Evolutionary conservation across 2,797 vertebrate genomes (phyloP), one percentile per base, ranked within the genome.

Genomic region (Pogoniulus pusillus): DNA sequence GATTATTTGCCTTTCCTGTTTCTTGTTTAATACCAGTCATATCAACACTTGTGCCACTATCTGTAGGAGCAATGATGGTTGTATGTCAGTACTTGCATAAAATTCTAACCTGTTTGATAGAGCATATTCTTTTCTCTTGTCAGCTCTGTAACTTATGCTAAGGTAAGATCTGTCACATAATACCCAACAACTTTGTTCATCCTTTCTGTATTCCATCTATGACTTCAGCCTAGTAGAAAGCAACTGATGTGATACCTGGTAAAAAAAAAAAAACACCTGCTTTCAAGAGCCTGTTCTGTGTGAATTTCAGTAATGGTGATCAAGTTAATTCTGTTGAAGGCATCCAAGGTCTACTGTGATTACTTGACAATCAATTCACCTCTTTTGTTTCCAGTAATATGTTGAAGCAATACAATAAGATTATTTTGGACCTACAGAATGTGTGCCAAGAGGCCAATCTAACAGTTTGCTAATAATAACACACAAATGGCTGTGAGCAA

Each of bases 381-480:
- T 90, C 73, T 93, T 87, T 74, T 85, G 64, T 84, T 84, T 85
- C n/a, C 85, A 79, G 12, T 47, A 49, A 83, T 90, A 90, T 82
- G 32, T 73, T 92, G 68, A 84, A 94, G 41, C 63, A 75, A 57
- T 88, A 47, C 69, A 93, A 11, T 76, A 57, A 80, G 64, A 78
- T 87, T 82, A 94, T 90, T 96, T 91, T 94, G 58, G 51, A 87
- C 24, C 63, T 80, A 74, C 78, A 84, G 65, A 82, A 92, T 89
- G 7, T 35, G 41, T 89, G 82, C 85, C 85, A 91, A 82, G 62
- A 47, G 78, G 41, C 45, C 64, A 92, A 39, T 75, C 83, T 88
- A 75, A 83, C 64, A 66, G 37, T 79, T 91, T 92, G 68, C 87
- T 94, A 94, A 95, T 95, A 95, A 94, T 93, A 96, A 78, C 1